Conservation (phyloP, 2,888 invertebrate species). For the Drosophila trichaetosa region DNA sequence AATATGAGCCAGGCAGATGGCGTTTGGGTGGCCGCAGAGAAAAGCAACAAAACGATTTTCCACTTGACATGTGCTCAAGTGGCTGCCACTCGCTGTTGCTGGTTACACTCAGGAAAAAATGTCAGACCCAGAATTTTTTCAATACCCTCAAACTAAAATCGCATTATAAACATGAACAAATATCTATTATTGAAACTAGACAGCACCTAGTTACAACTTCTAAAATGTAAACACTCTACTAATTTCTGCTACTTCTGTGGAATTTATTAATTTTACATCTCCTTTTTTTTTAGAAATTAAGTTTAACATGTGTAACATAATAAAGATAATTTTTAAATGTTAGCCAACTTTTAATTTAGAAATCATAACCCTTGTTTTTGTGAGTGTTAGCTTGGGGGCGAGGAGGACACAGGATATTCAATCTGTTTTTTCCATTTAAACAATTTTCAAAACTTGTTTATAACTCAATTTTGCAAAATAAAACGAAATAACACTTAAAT, state of each 20-base stretch:
- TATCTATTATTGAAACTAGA: not conserved
- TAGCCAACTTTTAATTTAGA: not conserved
- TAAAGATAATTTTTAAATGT: not conserved
- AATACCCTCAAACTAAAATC: not conserved
- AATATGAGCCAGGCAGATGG: conserved; percentile 25
- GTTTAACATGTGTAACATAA: not conserved
- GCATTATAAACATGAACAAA: not conserved
- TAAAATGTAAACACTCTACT: not conserved
- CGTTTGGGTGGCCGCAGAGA: conserved; percentile 5
- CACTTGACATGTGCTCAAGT: conserved; percentile 79
- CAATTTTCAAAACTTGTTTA: conserved; percentile 77
- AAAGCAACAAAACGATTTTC: conserved; percentile 76
- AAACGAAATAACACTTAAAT: conserved; percentile 80
- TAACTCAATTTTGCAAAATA: conserved; percentile 75
- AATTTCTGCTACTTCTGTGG: not conserved
- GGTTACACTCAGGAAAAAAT: not conserved
- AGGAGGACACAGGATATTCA: conserved; percentile 60
- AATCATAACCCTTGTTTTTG: not conserved
- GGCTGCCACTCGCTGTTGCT: conserved; percentile 56
- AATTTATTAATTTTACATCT: not conserved
- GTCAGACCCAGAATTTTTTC: not conserved
- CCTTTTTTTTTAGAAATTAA: not conserved
- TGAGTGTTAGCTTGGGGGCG: not conserved
- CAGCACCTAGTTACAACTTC: not conserved
- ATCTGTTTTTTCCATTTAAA: conserved; percentile 74